Evolutionary conservation across 2,113 vertebrate species (phyloP).

Genomic region (Polyodon spathula): DNA sequence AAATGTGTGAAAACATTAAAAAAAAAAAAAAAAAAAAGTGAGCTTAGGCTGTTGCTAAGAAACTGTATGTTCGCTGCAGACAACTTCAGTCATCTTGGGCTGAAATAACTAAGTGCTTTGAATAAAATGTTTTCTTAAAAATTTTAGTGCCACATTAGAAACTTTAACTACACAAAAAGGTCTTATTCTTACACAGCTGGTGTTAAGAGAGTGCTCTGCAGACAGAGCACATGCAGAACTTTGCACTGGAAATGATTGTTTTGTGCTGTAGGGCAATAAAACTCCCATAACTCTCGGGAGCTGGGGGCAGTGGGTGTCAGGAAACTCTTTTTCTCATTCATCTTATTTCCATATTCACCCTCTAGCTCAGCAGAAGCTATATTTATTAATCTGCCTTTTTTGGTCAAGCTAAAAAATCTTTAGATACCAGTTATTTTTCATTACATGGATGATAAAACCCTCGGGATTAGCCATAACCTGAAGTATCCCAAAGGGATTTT

Average conservation of each 20-base stretch:
- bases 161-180: too few species aligned
- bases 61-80: too few species aligned
- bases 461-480: constrained; percentile 37
- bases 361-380: neutral
- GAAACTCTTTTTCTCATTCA: neutral
- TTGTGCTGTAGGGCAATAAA: constrained; percentile 4
- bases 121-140: neutral
- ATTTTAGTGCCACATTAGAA: too few species aligned
- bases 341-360: too few species aligned
- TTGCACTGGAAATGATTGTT: neutral
- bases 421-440: constrained; percentile 26
- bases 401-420: too few species aligned
- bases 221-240: neutral
- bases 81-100: too few species aligned
- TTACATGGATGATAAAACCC: constrained; percentile 36
- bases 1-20: neutral
- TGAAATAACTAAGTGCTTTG: too few species aligned
- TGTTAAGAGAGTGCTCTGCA: neutral
- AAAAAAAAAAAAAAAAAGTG: neutral
- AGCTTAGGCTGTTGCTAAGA: constrained; percentile 5
- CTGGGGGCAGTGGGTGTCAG: neutral
- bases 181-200: too few species aligned
- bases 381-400: neutral
- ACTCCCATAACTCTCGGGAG: neutral
- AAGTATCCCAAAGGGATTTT: constrained; percentile 39